These are phyloP conservation scores for Bergia sp. DNA, from an alignment of 92 coral and sea anemone species.

Conservation along the genomic window DNA sequence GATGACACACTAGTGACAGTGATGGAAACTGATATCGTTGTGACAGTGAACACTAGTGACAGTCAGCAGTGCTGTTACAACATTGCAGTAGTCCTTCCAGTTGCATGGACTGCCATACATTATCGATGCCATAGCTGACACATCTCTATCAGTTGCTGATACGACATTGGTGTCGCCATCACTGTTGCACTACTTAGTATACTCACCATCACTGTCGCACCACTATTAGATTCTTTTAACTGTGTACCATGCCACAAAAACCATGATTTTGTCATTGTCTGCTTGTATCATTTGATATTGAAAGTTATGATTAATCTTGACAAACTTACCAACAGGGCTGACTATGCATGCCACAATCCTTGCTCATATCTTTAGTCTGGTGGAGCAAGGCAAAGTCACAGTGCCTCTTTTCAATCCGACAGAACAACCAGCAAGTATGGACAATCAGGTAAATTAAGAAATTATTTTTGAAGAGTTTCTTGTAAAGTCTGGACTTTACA, in stretches of 20 bases:
- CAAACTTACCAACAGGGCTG: constrained; percentile 56
- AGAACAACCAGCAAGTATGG: constrained; percentile 69
- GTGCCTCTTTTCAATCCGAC: constrained; percentile 72
- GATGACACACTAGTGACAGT: background rate
- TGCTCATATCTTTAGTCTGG: constrained; percentile 96
- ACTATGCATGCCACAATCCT: constrained; percentile 97
- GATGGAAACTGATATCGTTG: background rate
- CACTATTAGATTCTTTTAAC: background rate
- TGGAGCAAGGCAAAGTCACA: constrained; percentile 85
- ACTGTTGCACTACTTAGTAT: too few species aligned
- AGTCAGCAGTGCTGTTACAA: too few species aligned
- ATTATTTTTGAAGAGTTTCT: background rate
- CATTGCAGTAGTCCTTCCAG: too few species aligned
- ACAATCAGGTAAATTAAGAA: constrained; percentile 72
- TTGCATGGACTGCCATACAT: too few species aligned
- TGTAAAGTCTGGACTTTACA: background rate
- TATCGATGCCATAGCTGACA: too few species aligned
- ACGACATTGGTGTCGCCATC: too few species aligned
- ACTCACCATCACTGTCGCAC: too few species aligned
- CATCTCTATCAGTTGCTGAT: too few species aligned
- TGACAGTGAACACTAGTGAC: too few species aligned
- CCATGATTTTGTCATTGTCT: background rate
- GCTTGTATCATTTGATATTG: background rate
- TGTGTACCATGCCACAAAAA: background rate
- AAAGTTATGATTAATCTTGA: background rate